Percentiles rank a stretch among this genome's conserved stretches.
phyloP scores from a whole-genome alignment of 37 sponge, comb jelly and placozoan species.

The Chondrosia reniformis region DNA sequence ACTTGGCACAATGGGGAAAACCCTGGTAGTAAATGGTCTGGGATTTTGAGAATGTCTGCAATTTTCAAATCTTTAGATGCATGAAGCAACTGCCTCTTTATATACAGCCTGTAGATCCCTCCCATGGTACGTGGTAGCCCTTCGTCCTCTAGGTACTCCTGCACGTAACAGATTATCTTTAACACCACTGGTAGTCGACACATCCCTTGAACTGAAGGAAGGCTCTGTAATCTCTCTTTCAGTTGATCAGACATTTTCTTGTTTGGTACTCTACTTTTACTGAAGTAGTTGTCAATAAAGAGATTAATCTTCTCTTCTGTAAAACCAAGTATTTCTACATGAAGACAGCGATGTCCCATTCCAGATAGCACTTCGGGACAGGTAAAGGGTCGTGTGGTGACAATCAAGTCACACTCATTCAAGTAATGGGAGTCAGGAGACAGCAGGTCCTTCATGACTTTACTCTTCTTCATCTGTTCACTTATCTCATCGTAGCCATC shows the following conservation, averaged over 20 bases:
- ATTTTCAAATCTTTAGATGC: too few relatives aligned
- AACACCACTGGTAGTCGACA: conserved; percentile 1
- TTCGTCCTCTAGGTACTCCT: background rate
- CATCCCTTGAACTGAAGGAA: conserved; percentile 14
- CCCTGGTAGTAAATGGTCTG: background rate
- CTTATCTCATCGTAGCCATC: conserved; percentile 16
- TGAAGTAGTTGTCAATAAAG: background rate
- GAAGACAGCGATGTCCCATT: background rate
- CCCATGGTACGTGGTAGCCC: conserved; percentile 5
- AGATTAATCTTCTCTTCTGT: background rate
- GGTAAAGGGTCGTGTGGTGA: conserved; percentile 11
- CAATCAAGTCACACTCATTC: background rate
- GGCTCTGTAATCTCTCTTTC: background rate
- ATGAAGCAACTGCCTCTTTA: conserved; percentile 2
- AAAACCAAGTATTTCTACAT: conserved; percentile 10
- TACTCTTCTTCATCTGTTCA: background rate
- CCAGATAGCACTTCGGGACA: background rate
- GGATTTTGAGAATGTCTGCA: background rate
- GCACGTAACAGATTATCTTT: conserved; percentile 12
- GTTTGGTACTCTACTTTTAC: too few relatives aligned
- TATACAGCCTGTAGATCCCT: background rate
- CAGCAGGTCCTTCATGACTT: background rate
- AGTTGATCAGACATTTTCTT: background rate
- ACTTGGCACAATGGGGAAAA: background rate
- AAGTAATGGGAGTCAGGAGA: background rate